Evolutionary conservation across 2,888 invertebrate genomes (phyloP), one percentile per base, ranked within the genome.

Genomic region (Panopea generosa): DNA sequence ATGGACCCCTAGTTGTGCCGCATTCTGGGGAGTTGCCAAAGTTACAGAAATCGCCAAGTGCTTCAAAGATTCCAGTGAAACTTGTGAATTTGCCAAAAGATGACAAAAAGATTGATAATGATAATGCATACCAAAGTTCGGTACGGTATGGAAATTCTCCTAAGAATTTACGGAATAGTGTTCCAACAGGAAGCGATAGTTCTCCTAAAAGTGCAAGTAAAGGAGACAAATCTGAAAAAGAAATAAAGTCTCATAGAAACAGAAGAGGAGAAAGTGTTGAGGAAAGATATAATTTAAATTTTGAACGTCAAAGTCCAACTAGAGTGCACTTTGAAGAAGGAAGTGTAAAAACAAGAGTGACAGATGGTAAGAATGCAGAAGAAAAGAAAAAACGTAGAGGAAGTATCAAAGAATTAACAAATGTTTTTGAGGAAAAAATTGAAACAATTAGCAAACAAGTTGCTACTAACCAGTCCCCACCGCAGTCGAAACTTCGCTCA

Each of bases 401-500:
- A n/a, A 90, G 90, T 81, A 90, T 90, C 61, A 89, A 89, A 66
- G 90, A 90, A 72, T 69, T 90, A 29, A 81, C 82, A 61, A 84
- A 87, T 62, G 82, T 87, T 49, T 90, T 90, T 75, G 89, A 90
- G 76, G 80, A 77, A 47, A 86, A 86, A 70, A 77, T 79, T 47
- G 79, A 77, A 56, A 72, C 76, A 53, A 33, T 59, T 20, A 52
- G 65, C 20, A 52, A 62, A 66, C 40, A 68, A 53, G 38, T 68
- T 56, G 66, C 76, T 50, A 61, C 56, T 45, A 33, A 11, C 11
- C 63, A 77, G 62, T 53, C 70, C 1, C 68, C 75, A 2, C 68
- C 70, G 26, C 67, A 76, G 49, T 45, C 60, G n/a, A 67, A 73
- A 56, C 69, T 67, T 9, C 72, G 77, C 18, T 77, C 68, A 43